Conservation (phyloP, 2,797 vertebrate genomes). For the Hipposideros larvatus region DNA sequence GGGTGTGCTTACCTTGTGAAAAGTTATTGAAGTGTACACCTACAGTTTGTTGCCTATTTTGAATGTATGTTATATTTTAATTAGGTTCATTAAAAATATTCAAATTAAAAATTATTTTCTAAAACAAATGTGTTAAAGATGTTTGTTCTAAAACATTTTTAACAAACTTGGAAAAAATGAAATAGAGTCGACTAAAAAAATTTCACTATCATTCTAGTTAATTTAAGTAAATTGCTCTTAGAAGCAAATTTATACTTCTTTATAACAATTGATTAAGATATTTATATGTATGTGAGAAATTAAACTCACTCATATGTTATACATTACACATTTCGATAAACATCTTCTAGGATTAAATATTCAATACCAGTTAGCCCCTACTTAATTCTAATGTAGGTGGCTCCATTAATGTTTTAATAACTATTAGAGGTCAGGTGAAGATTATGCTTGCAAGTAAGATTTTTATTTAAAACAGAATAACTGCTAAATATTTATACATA, state of each 20-base stretch:
- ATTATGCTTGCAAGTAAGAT: background rate
- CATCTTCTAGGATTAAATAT: background rate
- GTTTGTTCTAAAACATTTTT: slow-evolving; percentile 14
- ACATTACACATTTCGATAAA: background rate
- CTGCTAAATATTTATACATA: slow-evolving; percentile 45
- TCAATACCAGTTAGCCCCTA: background rate
- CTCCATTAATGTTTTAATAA: background rate
- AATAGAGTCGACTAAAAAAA: slow-evolving; percentile 32
- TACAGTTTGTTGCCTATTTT: background rate
- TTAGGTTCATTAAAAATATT: background rate
- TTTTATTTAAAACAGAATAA: slow-evolving; percentile 70
- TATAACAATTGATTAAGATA: background rate
- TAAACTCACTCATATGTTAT: background rate
- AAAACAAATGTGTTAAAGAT: slow-evolving; percentile 27
- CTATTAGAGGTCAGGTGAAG: background rate
- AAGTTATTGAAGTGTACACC: background rate
- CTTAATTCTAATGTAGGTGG: slow-evolving; percentile 18
- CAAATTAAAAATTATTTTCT: slow-evolving; percentile 34
- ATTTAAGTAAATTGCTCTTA: background rate
- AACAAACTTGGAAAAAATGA: slow-evolving; percentile 21
- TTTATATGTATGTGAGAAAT: background rate
- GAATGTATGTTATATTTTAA: background rate
- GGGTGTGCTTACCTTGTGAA: background rate
- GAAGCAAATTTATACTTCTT: slow-evolving; percentile 35
- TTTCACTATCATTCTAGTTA: slow-evolving; percentile 31